A percentile compares a stretch with the other conserved stretches of the same genome.
These are phyloP conservation scores for Apodemia mormo DNA, from an alignment of 2,888 invertebrate genomes.

Conservation along the genomic window DNA sequence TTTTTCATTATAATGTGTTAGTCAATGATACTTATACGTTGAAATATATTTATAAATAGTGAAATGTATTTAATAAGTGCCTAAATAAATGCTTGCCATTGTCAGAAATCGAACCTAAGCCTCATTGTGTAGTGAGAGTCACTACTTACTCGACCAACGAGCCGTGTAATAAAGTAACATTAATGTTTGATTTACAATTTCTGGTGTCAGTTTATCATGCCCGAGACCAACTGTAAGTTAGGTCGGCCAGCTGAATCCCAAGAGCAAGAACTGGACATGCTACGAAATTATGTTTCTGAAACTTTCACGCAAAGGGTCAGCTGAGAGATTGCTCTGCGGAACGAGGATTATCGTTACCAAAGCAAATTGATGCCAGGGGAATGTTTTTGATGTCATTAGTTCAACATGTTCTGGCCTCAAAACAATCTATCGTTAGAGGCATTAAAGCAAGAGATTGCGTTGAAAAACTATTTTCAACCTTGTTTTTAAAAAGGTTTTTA, in stretches of 20 bases:
- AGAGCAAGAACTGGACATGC: constrained; percentile 7
- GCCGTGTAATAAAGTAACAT: no score
- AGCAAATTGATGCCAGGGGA: constrained; percentile 1
- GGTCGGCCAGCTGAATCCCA: neutral
- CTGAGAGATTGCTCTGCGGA: constrained; percentile 4
- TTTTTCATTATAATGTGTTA: no score
- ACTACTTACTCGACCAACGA: no score
- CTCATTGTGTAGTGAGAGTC: no score
- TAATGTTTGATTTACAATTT: neutral
- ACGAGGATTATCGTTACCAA: neutral
- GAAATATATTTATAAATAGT: no score
- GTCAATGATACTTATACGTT: no score
- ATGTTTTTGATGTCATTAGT: constrained; percentile 2
- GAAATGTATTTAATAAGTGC: no score
- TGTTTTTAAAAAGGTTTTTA: no score
- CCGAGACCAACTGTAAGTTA: neutral
- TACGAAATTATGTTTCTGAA: constrained; percentile 5
- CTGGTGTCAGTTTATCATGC: neutral
- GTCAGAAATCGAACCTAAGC: no score
- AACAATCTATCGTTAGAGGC: neutral
- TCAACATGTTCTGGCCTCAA: neutral
- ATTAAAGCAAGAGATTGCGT: neutral
- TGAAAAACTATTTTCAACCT: no score
- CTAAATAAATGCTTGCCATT: no score
- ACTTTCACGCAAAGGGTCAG: constrained; percentile 4